Evolutionary conservation across 1,140 invertebrate genomes (phyloP), one percentile per base, ranked within the genome.

Genomic region (Penaeus japonicus): DNA sequence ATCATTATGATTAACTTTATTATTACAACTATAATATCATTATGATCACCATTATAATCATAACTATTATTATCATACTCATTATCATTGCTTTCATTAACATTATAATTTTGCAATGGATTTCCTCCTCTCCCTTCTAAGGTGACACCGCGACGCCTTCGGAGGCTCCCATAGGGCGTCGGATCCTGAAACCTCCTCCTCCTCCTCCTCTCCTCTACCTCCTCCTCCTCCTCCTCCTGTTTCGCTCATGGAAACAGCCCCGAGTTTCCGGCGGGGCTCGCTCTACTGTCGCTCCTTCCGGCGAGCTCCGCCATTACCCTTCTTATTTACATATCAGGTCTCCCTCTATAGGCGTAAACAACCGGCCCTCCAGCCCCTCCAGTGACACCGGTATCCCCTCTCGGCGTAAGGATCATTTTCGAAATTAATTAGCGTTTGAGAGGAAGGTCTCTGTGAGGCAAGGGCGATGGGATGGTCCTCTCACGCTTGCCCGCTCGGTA

Each of bases 271-370:
- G 82, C n/a, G 32, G 22, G 20, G 27, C 59, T 84, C 30, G 32
- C 4, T 24, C 82, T 39, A n/a, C 59, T 20, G 59, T 47, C 35
- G 82, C 30, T 70, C 73, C 82, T 70, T 84, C 65, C 82, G 59
- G 82, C 32, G 32, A 39, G 30, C n/a, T 18, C 83, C 62, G 35
- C 62, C 83, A 84, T 84, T 84, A 84, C 83, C 83, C 47, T 53
- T 57, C 85, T 79, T 86, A 86, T 86, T 86, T 86, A 80, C 85
- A 86, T 86, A 86, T 86, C 77, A 79, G 75, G 55, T 70, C 55
- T 30, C 30, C 77, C 70, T 10, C 57, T 55, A 79, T 22, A 53
- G 59, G 53, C 85, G 85, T 70, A 86, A 57, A 59, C 85, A 79
- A 47, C 47, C n/a, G 12, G 47, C 30, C 30, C 53, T 4, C 75